Evolutionary conservation across 2,888 invertebrate species (phyloP).

Genomic region (Drosophila formosana): DNA sequence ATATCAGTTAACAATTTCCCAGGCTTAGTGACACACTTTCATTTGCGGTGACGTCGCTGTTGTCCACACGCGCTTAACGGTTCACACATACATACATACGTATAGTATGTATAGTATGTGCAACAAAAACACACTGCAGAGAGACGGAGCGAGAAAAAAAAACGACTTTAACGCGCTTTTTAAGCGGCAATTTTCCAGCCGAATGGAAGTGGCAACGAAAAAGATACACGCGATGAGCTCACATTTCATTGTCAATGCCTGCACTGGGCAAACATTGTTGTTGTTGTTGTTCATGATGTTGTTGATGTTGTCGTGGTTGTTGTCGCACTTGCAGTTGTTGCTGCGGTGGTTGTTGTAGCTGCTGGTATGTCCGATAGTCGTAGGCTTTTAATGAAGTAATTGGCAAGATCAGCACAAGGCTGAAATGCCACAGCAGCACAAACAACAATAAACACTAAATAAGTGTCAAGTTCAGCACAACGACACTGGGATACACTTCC

Average conservation of each 20-base stretch:
- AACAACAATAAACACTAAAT: slow-evolving; percentile 17
- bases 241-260: slow-evolving; percentile 76
- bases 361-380: slow-evolving; percentile 39
- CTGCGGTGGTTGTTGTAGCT: slow-evolving; percentile 17
- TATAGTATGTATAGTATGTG: no score
- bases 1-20: slow-evolving; percentile 74
- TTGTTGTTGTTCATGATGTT: slow-evolving; percentile 16
- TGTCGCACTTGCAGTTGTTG: slow-evolving; percentile 20
- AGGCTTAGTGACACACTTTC: slow-evolving; percentile 78
- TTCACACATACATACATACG: slow-evolving; percentile 20
- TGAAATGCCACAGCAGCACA: slow-evolving; percentile 33
- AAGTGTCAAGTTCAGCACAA: not conserved
- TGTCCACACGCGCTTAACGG: slow-evolving; percentile 71
- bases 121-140: not conserved
- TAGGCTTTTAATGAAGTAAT: slow-evolving; percentile 72
- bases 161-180: slow-evolving; percentile 65
- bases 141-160: slow-evolving; percentile 6
- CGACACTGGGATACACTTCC: slow-evolving; percentile 9
- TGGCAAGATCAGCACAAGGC: slow-evolving; percentile 66
- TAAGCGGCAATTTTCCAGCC: slow-evolving; percentile 72
- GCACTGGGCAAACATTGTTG: slow-evolving; percentile 29
- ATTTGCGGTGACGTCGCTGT: slow-evolving; percentile 51
- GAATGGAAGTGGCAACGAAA: slow-evolving; percentile 61
- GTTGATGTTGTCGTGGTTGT: slow-evolving; percentile 12
- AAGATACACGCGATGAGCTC: slow-evolving; percentile 69